phyloP scores from a whole-genome alignment of 2,888 invertebrate genomes.

The Melanchra persicariae region DNA sequence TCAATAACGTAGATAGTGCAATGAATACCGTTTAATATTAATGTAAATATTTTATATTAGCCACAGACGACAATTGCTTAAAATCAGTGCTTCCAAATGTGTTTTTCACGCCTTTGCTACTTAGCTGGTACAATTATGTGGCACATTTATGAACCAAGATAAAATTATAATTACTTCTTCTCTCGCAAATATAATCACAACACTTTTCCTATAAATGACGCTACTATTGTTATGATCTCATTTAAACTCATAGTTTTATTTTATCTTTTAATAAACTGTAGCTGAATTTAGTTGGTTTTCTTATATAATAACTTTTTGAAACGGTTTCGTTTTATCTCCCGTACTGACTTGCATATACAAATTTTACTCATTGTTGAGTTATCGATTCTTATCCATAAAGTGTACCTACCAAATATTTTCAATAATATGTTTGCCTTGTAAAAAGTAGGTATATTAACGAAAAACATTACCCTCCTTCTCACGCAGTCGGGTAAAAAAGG shows the following conservation, averaged over 20 bases:
- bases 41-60: neutral
- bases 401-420: neutral
- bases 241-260: conserved; percentile 52
- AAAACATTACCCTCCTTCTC: too few species aligned
- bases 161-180: neutral
- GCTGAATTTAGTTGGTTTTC: conserved; percentile 10
- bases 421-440: conserved; percentile 1
- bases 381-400: neutral
- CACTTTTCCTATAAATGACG: conserved; percentile 2
- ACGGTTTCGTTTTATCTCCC: conserved; percentile 18
- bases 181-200: conserved; percentile 1
- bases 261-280: conserved; percentile 27
- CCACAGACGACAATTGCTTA: neutral
- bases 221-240: conserved; percentile 63
- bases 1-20: neutral
- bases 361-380: conserved; percentile 28
- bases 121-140: neutral
- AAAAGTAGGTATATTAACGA: neutral
- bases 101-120: neutral
- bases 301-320: conserved; percentile 18
- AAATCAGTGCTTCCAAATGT: neutral
- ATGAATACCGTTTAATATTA: neutral
- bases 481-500: too few species aligned
- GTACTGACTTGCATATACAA: conserved; percentile 21
- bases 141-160: conserved; percentile 4